These are phyloP conservation scores for Agrypnia vestita DNA, from an alignment of 1,140 invertebrate genomes.

Conservation along the genomic window DNA sequence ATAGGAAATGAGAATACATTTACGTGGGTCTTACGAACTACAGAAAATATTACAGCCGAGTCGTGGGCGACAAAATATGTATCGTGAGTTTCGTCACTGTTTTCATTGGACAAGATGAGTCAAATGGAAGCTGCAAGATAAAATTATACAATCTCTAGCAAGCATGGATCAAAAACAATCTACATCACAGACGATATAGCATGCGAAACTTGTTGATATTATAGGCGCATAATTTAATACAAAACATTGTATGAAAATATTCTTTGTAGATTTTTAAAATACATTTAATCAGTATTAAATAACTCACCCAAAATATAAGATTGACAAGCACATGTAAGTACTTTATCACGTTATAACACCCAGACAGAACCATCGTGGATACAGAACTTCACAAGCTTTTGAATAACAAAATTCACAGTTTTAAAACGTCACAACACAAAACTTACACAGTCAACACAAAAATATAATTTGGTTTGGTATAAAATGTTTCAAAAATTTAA, in stretches of 20 bases:
- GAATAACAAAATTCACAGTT: constrained; percentile 45
- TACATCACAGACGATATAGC: not conserved
- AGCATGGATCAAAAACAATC: not conserved
- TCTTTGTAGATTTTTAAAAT: not conserved
- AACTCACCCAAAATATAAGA: constrained; percentile 81
- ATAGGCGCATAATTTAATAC: not conserved
- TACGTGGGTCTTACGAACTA: too few relatives aligned
- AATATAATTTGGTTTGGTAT: not conserved
- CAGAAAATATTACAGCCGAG: too few relatives aligned
- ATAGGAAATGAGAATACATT: too few relatives aligned
- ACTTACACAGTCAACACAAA: constrained; percentile 36
- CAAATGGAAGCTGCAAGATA: constrained; percentile 4
- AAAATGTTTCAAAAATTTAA: not conserved
- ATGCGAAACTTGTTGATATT: not conserved
- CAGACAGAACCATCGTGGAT: constrained; percentile 75
- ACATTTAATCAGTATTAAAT: not conserved
- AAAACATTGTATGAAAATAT: constrained; percentile 1
- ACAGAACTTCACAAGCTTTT: constrained; percentile 17
- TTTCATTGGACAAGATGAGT: too few relatives aligned
- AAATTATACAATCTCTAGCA: not conserved
- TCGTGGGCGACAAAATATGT: too few relatives aligned
- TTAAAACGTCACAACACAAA: constrained; percentile 54
- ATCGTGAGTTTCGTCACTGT: too few relatives aligned
- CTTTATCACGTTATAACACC: constrained; percentile 81
- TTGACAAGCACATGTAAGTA: constrained; percentile 81